Percentiles rank a stretch among this genome's conserved stretches.
phyloP scores from a whole-genome alignment of 92 coral and sea anemone species.

The Epizoanthus scotinus region DNA sequence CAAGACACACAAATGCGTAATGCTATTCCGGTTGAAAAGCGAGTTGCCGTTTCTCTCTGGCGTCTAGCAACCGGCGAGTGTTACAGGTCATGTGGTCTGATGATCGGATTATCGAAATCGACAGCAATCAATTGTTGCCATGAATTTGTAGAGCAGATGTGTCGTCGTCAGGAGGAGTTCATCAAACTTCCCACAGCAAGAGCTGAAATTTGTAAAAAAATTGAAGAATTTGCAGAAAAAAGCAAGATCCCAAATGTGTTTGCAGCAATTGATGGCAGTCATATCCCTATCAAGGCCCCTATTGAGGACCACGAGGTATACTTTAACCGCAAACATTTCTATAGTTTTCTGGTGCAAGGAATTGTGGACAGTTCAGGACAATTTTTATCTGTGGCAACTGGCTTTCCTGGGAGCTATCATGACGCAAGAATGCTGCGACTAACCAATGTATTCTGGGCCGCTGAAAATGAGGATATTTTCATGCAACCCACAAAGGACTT shows the following conservation, averaged over 20 bases:
- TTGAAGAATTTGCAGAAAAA: slow-evolving; percentile 25
- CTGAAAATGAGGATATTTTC: slow-evolving; percentile 47
- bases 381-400: slow-evolving; percentile 53
- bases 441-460: slow-evolving; percentile 44
- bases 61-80: slow-evolving; percentile 35
- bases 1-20: slow-evolving; percentile 14
- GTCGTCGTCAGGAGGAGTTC: slow-evolving; percentile 37
- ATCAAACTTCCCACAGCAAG: slow-evolving; percentile 56
- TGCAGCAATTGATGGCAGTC: slow-evolving; percentile 53
- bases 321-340: slow-evolving; percentile 61
- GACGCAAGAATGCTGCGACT: slow-evolving; percentile 55
- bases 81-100: slow-evolving; percentile 25
- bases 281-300: slow-evolving; percentile 57
- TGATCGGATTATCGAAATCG: not conserved
- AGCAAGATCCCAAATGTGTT: slow-evolving; percentile 57
- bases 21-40: slow-evolving; percentile 38
- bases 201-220: slow-evolving; percentile 41
- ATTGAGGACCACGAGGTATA: slow-evolving; percentile 50
- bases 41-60: slow-evolving; percentile 51
- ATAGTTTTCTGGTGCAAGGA: slow-evolving; percentile 53
- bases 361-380: slow-evolving; percentile 54
- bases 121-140: slow-evolving; percentile 35
- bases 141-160: slow-evolving; percentile 44
- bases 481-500: slow-evolving; percentile 48
- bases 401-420: slow-evolving; percentile 53